Conservation (phyloP, 2,113 vertebrate genomes). For the Melanerpes formicivorus region DNA sequence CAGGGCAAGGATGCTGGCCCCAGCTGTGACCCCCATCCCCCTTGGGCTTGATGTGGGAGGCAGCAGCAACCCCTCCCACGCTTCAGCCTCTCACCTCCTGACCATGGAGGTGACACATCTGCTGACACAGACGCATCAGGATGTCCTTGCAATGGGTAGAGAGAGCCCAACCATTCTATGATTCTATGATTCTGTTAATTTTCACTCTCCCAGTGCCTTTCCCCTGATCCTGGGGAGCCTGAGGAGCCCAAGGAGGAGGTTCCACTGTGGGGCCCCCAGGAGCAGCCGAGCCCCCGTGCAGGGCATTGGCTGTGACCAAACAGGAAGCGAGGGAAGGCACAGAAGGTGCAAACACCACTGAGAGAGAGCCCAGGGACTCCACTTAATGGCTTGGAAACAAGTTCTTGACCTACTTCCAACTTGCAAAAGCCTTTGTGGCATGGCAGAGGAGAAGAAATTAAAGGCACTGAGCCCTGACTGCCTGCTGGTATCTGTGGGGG, state of each 20-base stretch:
- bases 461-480: not conserved
- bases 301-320: not conserved
- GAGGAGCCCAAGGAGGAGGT: fast-evolving
- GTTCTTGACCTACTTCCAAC: slow-evolving; percentile 62
- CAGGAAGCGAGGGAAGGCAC: not conserved
- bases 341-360: slow-evolving; percentile 18
- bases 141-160: not conserved
- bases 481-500: fast-evolving
- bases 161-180: not conserved
- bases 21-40: fast-evolving
- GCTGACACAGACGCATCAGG: not conserved
- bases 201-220: not conserved
- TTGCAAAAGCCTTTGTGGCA: not conserved
- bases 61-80: fast-evolving
- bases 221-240: not conserved
- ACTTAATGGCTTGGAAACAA: slow-evolving; percentile 52
- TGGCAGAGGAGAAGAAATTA: not conserved
- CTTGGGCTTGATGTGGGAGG: not conserved
- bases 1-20: not conserved
- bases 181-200: not conserved
- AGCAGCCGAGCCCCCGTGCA: not conserved
- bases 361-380: slow-evolving; percentile 30
- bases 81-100: not conserved
- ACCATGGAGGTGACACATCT: not conserved
- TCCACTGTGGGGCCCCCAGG: fast-evolving